Base-by-base conservation (phyloP, 2,113 vertebrate species). In the Catharus minimus region DNA sequence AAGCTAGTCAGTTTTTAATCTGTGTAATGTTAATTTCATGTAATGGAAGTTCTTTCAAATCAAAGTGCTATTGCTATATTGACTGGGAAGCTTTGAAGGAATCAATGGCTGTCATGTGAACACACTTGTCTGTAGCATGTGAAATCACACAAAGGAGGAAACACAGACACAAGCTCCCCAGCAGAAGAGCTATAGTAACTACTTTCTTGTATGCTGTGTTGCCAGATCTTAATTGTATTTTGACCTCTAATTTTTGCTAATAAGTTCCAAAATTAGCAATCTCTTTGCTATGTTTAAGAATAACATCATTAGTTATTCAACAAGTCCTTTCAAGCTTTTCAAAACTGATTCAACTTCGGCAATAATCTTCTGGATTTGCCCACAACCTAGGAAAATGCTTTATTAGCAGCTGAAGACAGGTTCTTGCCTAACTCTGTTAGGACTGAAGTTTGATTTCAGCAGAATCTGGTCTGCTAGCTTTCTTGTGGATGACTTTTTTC, bases 31-130 rank as follows among this genome's bases (percentile, higher is more conserved):
- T 92, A 93, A 82, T 94, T 89, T 86, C 0, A 0, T 68, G 22
- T 68, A 68, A 84, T 72, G 38, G 62, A 89, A 84, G 23, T 56
- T 94, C 55, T 95, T 92, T 91, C 79, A 86, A 79, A 90, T 94
- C 87, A 57, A 79, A 92, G 41, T 56, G 32, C 72, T 89, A 39
- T 33, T 81, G 41, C 61, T 44, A 15, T 65, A 92, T 90, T 87
- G 81, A 82, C 84, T 90, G 64, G 66, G 69, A 94, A 82, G 77
- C 87, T 90, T 86, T 95, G 91, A 72, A 90, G 62, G 27, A 88
- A 93, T 93, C 81, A 92, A 75, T 78, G 60, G 49, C 89, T 72
- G 41, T 57, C 82, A 73, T 6, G 43, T 69, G 81, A 89, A 57
- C 74, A 72, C 15, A 44, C 65, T 49, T 5, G 0, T 61, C 61